Percentiles rank a stretch among this genome's conserved stretches.
These are phyloP conservation scores for Oenanthe melanoleuca DNA, from an alignment of 2,113 vertebrate genomes.

Conservation along the genomic window DNA sequence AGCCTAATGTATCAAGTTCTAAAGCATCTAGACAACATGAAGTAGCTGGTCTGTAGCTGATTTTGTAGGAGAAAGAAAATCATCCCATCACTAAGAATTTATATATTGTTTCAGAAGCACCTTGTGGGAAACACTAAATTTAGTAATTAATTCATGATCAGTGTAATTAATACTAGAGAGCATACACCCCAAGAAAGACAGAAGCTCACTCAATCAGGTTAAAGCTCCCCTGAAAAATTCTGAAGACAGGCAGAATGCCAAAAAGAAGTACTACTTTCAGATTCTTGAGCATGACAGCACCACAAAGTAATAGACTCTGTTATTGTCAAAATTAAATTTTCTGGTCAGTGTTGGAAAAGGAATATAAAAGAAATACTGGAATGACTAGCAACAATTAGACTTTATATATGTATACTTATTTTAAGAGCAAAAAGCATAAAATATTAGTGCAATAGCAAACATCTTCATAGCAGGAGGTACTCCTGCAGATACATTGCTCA, in stretches of 20 bases:
- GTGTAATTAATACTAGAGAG: not conserved
- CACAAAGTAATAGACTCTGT: not conserved
- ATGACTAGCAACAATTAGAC: not conserved
- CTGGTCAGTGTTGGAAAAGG: not conserved
- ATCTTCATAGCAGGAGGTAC: not conserved
- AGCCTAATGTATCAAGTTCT: not conserved
- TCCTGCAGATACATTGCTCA: not conserved
- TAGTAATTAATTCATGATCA: not conserved
- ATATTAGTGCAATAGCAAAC: not conserved
- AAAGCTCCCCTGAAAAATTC: not conserved
- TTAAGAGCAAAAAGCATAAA: not conserved
- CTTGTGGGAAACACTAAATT: not conserved
- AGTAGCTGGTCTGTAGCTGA: not conserved
- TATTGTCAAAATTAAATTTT: not conserved
- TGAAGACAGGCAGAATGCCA: not conserved
- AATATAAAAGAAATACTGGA: not conserved
- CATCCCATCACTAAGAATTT: not conserved
- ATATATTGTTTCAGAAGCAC: not conserved
- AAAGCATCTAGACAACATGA: not conserved
- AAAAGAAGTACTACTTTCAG: not conserved
- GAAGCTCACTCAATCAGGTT: not conserved
- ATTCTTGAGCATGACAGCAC: not conserved
- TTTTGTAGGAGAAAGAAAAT: not conserved
- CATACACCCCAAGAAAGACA: not conserved
- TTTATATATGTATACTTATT: not conserved